These are phyloP conservation scores for Aratinga solstitialis DNA, from an alignment of 2,797 vertebrate genomes.

Conservation along the genomic window DNA sequence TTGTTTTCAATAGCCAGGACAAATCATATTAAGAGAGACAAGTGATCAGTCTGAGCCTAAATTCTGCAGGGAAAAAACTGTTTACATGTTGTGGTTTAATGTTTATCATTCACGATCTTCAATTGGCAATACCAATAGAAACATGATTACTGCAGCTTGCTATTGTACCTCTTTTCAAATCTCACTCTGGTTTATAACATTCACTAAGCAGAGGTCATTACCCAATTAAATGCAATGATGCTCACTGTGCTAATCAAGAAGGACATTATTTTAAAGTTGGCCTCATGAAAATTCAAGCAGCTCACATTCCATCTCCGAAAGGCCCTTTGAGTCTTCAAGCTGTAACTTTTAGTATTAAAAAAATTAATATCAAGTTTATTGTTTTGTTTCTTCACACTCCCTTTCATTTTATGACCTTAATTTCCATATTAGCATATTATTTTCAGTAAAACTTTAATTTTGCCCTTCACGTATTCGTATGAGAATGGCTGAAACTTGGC, in stretches of 20 bases:
- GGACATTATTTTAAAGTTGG: conserved; percentile 64
- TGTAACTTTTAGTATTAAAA: conserved; percentile 44
- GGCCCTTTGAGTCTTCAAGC: conserved; percentile 4
- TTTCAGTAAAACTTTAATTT: conserved; percentile 38
- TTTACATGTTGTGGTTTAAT: conserved; percentile 75
- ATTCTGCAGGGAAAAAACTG: conserved; percentile 77
- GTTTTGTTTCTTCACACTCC: conserved; percentile 36
- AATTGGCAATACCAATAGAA: conserved; percentile 71
- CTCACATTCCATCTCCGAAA: conserved; percentile 33
- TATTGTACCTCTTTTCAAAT: conserved; percentile 67
- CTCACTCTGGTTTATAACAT: conserved; percentile 63
- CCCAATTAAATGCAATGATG: conserved; percentile 69
- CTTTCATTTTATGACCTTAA: conserved; percentile 35
- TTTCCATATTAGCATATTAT: conserved; percentile 24
- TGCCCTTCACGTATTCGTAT: neutral
- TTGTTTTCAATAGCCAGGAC: conserved; percentile 89
- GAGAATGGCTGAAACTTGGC: neutral
- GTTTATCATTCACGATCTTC: conserved; percentile 76
- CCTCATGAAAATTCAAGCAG: conserved; percentile 53
- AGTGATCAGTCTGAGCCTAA: conserved; percentile 77
- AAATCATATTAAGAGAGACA: conserved; percentile 91
- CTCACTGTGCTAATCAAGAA: conserved; percentile 64
- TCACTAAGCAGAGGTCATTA: conserved; percentile 70
- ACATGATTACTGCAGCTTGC: conserved; percentile 62
- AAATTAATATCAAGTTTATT: conserved; percentile 29